These are phyloP conservation scores for Patella vulgata DNA, from an alignment of 1,140 invertebrate species.

Conservation along the genomic window DNA sequence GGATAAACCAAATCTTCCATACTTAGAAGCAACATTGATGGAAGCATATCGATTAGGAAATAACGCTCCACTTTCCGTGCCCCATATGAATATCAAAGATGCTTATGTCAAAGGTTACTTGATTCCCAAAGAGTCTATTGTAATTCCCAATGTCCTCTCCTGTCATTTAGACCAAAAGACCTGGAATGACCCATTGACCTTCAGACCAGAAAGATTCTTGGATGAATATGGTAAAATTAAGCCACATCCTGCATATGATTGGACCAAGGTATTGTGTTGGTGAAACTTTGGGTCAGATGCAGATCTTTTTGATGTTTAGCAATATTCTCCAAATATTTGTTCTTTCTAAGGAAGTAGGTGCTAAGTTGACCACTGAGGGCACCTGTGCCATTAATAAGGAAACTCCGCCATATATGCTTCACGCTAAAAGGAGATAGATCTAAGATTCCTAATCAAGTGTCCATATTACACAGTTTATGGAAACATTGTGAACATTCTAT, in stretches of 20 bases:
- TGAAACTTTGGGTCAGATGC: constrained; percentile 26
- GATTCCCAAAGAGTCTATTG: constrained; percentile 42
- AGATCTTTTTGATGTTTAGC: constrained; percentile 25
- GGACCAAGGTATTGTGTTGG: constrained; percentile 26
- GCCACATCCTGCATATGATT: constrained; percentile 10
- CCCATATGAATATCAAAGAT: constrained; percentile 46
- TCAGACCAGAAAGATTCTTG: constrained; percentile 74
- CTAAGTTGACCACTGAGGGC: not conserved
- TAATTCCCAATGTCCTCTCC: constrained; percentile 50
- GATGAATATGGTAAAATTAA: constrained; percentile 25
- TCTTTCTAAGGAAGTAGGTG: constrained; percentile 32
- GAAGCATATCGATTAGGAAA: constrained; percentile 29
- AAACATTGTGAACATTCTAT: no score
- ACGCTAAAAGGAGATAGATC: no score
- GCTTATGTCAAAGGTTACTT: constrained; percentile 47
- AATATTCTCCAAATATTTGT: constrained; percentile 28
- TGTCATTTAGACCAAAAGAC: constrained; percentile 49
- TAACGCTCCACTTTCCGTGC: constrained; percentile 51
- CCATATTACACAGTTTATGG: no score
- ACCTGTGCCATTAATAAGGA: no score
- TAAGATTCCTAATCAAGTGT: no score
- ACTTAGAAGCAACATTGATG: constrained; percentile 33
- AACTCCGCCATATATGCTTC: no score
- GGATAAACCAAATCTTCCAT: constrained; percentile 27
- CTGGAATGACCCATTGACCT: constrained; percentile 77